Conservation (phyloP, 2,888 invertebrate genomes). For the Hyposoter dolosus region DNA sequence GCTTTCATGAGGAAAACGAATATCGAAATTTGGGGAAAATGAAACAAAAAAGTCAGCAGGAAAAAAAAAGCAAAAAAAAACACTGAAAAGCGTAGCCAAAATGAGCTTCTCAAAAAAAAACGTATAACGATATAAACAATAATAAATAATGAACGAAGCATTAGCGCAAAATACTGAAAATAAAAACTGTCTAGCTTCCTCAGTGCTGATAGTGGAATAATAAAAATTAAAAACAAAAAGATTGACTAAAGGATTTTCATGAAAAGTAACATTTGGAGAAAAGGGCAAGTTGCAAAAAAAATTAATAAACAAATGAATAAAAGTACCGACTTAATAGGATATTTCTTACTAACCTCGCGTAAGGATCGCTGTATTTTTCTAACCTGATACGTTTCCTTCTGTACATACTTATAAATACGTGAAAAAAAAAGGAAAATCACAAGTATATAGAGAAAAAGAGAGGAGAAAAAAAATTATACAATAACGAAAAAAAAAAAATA, state of each 20-base stretch:
- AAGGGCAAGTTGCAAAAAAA: constrained; percentile 26
- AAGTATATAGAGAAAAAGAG: constrained; percentile 47
- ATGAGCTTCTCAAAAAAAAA: constrained; percentile 68
- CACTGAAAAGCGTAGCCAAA: constrained; percentile 66
- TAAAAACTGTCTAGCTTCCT: constrained; percentile 61
- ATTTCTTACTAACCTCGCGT: constrained; percentile 80
- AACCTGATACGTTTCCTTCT: constrained; percentile 81
- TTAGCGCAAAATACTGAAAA: constrained; percentile 39
- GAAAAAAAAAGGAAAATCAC: constrained; percentile 52
- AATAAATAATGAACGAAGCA: constrained; percentile 36
- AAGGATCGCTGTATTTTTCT: constrained; percentile 84
- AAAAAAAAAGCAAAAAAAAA: not conserved
- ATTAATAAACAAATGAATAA: constrained; percentile 16
- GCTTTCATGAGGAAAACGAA: not conserved
- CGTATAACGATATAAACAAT: constrained; percentile 41
- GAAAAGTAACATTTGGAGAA: not conserved
- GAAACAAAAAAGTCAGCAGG: not conserved
- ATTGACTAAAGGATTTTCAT: constrained; percentile 38
- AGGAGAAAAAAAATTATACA: not conserved
- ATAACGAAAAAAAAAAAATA: constrained; percentile 20
- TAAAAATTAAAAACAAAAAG: constrained; percentile 20
- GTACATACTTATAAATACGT: constrained; percentile 76
- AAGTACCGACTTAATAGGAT: constrained; percentile 69
- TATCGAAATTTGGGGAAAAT: not conserved
- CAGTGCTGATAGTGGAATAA: constrained; percentile 34